Percentiles rank a stretch among this genome's conserved stretches.
These are phyloP conservation scores for Coecobrya sp. DNA, from an alignment of 2,888 invertebrate species.

Conservation along the genomic window DNA sequence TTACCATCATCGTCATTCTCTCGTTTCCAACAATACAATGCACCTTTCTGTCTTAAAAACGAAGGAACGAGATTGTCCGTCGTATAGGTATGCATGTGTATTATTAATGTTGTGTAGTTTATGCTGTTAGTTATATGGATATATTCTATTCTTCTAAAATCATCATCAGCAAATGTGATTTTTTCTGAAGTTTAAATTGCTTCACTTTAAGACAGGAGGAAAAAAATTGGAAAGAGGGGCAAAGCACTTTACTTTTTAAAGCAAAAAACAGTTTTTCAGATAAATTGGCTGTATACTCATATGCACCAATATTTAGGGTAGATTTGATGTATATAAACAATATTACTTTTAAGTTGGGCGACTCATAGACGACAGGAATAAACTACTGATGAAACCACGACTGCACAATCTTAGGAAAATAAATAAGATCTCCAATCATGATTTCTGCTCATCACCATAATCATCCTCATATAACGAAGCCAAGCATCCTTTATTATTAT, in stretches of 20 bases:
- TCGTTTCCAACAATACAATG: slow-evolving; percentile 53
- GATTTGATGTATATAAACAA: not conserved
- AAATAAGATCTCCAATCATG: slow-evolving; percentile 72
- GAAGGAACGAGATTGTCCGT: not conserved
- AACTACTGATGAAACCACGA: slow-evolving; percentile 10
- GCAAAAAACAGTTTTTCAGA: not conserved
- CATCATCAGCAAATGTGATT: slow-evolving; percentile 40
- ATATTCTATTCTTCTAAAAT: slow-evolving; percentile 27
- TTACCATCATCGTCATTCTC: slow-evolving; percentile 50
- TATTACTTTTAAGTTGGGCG: not conserved
- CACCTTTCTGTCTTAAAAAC: slow-evolving; percentile 33
- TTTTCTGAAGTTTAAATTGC: slow-evolving; percentile 37
- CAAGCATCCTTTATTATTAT: not conserved
- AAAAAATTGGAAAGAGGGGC: slow-evolving; percentile 52
- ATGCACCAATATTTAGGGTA: not conserved
- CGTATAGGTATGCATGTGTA: not conserved
- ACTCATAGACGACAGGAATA: not conserved
- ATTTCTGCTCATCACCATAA: slow-evolving; percentile 57
- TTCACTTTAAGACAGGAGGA: slow-evolving; percentile 43
- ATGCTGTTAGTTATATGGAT: not conserved
- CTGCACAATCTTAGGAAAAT: slow-evolving; percentile 40
- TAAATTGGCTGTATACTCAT: not conserved
- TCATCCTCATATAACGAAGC: slow-evolving; percentile 52
- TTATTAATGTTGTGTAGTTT: not conserved
- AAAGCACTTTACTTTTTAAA: slow-evolving; percentile 65